Base-by-base conservation (phyloP, 2,797 vertebrate species). In the Rhyacichthys aspro region DNA sequence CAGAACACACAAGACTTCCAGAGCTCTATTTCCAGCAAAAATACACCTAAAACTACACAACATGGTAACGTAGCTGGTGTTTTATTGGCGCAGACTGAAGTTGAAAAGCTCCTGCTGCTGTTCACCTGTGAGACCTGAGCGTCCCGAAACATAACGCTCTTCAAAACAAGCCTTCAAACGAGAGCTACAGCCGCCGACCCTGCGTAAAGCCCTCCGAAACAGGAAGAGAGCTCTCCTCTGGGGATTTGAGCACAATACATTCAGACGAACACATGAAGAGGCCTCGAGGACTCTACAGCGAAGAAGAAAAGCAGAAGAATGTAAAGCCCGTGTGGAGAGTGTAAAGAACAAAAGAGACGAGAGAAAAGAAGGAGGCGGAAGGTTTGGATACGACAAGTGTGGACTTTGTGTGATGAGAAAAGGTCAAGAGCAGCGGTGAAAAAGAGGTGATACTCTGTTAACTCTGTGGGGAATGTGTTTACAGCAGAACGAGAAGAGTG, bases 111-210 rank as follows among this genome's bases (percentile, higher is more conserved):
- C 42, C 59, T 28, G 69, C 36, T 7, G n/a, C 55, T 63, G 64
- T 56, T 76, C 79, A 85, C 79, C 85, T 84, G 79, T 67, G 58
- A n/a, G n/a, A 68, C 61, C 73, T 73, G 68, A 78, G 70, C 76
- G n/a, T n/a, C 79, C 76, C 45, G 79, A 77, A 53, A 73, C 75
- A 68, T 53, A 43, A 76, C 28, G 60, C 66, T 63, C 54, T 48
- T 78, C 68, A 81, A 78, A 74, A 52, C 39, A 50, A 39, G 16
- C 10, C 44, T 63, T 55, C 19, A 74, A 72, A 75, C 42, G 57
- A 76, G 74, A 67, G 55, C 62, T 66, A 74, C 47, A 72, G 54
- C 61, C 39, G 73, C 55, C 28, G 15, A n/a, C n/a, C n/a, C 70
- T 53, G 56, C 77, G 41, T 32, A 41, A 72, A 76, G 70, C 63